phyloP scores from a whole-genome alignment of 1,140 invertebrate genomes.

The Drosophila malerkotliana region DNA sequence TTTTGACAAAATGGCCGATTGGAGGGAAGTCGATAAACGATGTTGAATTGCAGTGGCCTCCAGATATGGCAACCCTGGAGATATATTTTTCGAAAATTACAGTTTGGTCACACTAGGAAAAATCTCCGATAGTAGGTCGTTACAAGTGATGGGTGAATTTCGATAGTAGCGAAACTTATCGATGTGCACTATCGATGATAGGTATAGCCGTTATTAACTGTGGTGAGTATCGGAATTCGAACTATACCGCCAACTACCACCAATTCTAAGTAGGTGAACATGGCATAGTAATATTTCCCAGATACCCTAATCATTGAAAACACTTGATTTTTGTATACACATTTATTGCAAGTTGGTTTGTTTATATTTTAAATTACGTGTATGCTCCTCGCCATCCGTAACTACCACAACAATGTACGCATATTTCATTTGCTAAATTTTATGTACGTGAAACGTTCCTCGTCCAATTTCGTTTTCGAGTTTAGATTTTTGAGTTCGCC shows the following conservation, averaged over 20 bases:
- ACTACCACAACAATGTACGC: constrained; percentile 81
- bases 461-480: constrained; percentile 20
- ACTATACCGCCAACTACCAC: too few relatives aligned
- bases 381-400: constrained; percentile 62
- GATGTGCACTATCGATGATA: too few relatives aligned
- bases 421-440: constrained; percentile 61
- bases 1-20: constrained; percentile 84
- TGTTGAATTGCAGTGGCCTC: too few relatives aligned
- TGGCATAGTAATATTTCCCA: too few relatives aligned
- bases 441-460: constrained; percentile 51
- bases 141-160: neutral
- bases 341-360: constrained; percentile 80
- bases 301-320: neutral
- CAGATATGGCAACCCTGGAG: too few relatives aligned
- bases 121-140: constrained; percentile 72
- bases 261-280: too few relatives aligned
- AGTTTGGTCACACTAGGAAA: constrained; percentile 15
- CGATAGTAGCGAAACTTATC: neutral
- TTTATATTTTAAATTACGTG: constrained; percentile 77
- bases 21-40: neutral
- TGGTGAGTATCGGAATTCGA: too few relatives aligned
- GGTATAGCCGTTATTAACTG: too few relatives aligned
- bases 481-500: constrained; percentile 12
- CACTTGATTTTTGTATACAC: constrained; percentile 70
- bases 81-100: too few relatives aligned